phyloP scores from a whole-genome alignment of 2,113 vertebrate species.

The Bufo bufo region DNA sequence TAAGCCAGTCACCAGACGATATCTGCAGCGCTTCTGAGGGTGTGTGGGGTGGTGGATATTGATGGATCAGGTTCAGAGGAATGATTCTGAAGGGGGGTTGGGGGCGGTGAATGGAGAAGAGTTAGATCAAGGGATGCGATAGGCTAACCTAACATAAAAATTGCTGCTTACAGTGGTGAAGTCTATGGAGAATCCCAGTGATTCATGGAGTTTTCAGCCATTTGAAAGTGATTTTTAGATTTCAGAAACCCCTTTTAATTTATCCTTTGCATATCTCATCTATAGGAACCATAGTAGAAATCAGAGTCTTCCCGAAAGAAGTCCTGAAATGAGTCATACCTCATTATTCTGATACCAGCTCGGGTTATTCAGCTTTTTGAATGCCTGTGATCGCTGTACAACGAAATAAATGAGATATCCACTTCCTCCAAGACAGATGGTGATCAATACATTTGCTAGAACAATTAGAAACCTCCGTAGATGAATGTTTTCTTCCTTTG shows the following conservation, averaged over 20 bases:
- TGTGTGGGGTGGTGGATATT: too few species aligned
- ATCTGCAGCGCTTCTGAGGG: too few species aligned
- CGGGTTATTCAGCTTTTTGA: slow-evolving; percentile 80
- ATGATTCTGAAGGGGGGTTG: too few species aligned
- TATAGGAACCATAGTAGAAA: background rate
- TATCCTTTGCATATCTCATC: background rate
- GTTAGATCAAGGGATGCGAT: too few species aligned
- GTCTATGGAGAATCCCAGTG: too few species aligned
- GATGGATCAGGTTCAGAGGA: too few species aligned
- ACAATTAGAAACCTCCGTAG: slow-evolving; percentile 89
- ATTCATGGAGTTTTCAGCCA: too few species aligned
- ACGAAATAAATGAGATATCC: slow-evolving; percentile 97
- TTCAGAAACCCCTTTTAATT: background rate
- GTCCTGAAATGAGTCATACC: slow-evolving; percentile 67
- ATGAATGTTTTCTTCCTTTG: slow-evolving; percentile 94
- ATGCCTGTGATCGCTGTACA: slow-evolving; percentile 91
- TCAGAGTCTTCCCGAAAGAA: background rate
- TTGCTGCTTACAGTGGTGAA: too few species aligned
- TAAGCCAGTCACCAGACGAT: too few species aligned
- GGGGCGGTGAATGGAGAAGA: too few species aligned
- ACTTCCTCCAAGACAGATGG: slow-evolving; percentile 90
- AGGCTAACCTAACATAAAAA: too few species aligned
- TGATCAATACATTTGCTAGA: slow-evolving; percentile 87
- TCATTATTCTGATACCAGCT: slow-evolving; percentile 96
- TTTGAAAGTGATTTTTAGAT: background rate